Percentiles rank a stretch among this genome's conserved stretches.
Evolutionary conservation across 2,888 invertebrate species (phyloP).

Genomic region (Erynnis tages): DNA sequence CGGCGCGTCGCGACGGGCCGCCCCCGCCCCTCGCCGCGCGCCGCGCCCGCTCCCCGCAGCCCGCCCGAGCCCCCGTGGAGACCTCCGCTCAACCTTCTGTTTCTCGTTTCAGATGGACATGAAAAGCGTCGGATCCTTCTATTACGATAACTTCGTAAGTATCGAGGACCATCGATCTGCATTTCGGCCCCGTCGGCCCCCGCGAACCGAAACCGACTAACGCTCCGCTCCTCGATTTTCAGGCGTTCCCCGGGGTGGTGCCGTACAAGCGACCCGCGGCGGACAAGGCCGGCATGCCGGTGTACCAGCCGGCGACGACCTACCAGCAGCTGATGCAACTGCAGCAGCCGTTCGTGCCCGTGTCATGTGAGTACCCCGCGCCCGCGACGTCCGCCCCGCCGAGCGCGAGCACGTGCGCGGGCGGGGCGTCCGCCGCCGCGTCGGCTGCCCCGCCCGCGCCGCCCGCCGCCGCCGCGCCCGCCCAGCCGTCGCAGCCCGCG

Average conservation of each 20-base stretch:
- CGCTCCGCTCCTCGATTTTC: slow-evolving; percentile 42
- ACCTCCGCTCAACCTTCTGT: slow-evolving; percentile 68
- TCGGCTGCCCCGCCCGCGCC: slow-evolving; percentile 46
- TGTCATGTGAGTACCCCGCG: slow-evolving; percentile 98
- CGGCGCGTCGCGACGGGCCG: slow-evolving; percentile 49
- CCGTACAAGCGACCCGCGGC: slow-evolving; percentile 98
- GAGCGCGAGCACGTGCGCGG: slow-evolving; percentile 58
- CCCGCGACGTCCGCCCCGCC: slow-evolving; percentile 85
- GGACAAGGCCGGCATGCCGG: slow-evolving; percentile 97
- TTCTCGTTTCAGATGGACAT: slow-evolving; percentile 94
- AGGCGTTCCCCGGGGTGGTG: slow-evolving; percentile 97
- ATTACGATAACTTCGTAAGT: slow-evolving; percentile 98
- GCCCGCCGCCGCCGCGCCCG: slow-evolving; percentile 48
- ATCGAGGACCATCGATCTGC: slow-evolving; percentile 48
- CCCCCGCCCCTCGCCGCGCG: slow-evolving; percentile 51
- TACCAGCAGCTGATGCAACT: slow-evolving; percentile 98
- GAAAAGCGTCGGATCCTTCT: slow-evolving; percentile 97
- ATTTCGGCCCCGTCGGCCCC: slow-evolving; percentile 15
- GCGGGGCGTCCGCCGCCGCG: slow-evolving; percentile 48
- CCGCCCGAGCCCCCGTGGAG: slow-evolving; percentile 39
- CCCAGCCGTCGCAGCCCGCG: slow-evolving; percentile 42
- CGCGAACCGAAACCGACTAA: slow-evolving; percentile 14
- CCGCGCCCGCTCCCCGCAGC: slow-evolving; percentile 39
- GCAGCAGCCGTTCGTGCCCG: slow-evolving; percentile 98
- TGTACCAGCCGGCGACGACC: slow-evolving; percentile 96